These are phyloP conservation scores for Drosophila algonquin DNA, from an alignment of 2,888 invertebrate species.

Conservation along the genomic window DNA sequence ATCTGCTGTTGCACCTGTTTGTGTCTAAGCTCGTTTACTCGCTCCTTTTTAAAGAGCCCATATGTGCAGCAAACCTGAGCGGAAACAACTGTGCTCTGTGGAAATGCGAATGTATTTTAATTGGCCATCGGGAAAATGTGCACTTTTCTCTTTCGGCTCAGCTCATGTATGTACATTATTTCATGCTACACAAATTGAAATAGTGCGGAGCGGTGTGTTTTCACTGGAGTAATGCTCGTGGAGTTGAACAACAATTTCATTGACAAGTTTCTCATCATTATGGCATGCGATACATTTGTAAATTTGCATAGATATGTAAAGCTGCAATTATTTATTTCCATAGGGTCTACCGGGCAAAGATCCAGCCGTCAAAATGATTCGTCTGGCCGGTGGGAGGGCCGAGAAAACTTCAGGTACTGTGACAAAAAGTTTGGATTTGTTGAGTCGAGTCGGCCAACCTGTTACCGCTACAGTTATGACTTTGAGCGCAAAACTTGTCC, in stretches of 20 bases:
- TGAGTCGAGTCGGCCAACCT: conserved; percentile 48
- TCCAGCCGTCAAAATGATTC: conserved; percentile 41
- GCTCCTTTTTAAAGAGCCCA: conserved; percentile 24
- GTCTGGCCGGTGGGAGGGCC: conserved; percentile 21
- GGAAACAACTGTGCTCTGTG: conserved; percentile 59
- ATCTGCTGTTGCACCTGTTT: conserved; percentile 21
- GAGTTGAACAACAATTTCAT: conserved; percentile 66
- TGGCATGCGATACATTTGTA: no score
- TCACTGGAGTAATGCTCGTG: conserved; percentile 41
- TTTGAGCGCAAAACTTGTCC: conserved; percentile 50
- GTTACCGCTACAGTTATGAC: conserved; percentile 51
- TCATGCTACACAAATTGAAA: conserved; percentile 45
- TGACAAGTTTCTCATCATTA: conserved; percentile 73
- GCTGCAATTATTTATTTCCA: conserved; percentile 45
- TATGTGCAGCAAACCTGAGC: conserved; percentile 52
- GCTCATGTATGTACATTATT: conserved; percentile 17
- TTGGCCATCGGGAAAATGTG: conserved; percentile 54
- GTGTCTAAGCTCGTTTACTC: conserved; percentile 40
- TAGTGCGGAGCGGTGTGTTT: conserved; percentile 30
- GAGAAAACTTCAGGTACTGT: conserved; percentile 42
- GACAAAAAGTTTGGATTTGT: conserved; percentile 46
- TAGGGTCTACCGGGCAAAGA: conserved; percentile 19
- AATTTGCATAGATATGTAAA: conserved; percentile 48
- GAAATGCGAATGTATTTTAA: conserved; percentile 66
- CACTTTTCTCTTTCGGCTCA: conserved; percentile 34